Evolutionary conservation across 1,140 invertebrate species (phyloP), one percentile per base, ranked within the genome.

Genomic region (Drosophila repletoides): DNA sequence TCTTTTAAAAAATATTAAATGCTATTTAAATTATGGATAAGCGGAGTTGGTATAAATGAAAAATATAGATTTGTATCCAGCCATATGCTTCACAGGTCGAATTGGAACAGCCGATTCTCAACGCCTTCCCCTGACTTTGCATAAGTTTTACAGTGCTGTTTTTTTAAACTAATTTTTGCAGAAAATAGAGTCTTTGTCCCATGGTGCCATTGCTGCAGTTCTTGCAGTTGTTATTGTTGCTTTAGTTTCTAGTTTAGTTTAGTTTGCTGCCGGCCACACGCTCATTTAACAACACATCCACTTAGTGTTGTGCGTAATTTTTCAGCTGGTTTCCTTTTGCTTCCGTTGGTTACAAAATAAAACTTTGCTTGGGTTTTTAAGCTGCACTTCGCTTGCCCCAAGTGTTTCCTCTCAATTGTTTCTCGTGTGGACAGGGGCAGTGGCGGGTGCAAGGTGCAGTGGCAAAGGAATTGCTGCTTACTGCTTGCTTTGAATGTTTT

Each of bases 261-360:
- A 43, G 19, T 24, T 43, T 43, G 49, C 52, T 63, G 64, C 29
- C 33, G 74, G 59, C 59, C 48, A 79, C 52, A 79, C 70, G 70
- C 75, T 80, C 63, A 76, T 81, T 79, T 79, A 72, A 38, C 68
- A 60, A 17, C 51, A 38, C 45, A 69, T 71, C 36, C 51, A 17
- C 33, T 48, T 10, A 1, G 22, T 6, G 41, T 48, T 77, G 74
- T 73, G 72, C 63, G 72, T 81, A 61, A 76, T 83, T 80, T 80
- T 80, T 76, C 58, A 76, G 52, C 48, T 80, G 67, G 61, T 56
- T 80, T 66, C 53, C 58, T 9, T 21, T 9, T 14, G 46, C 41
- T 52, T 33, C 46, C 26, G 28, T 24, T 38, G 28, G 21, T 10
- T 29, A 40, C 33, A 29, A 15, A 10, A 22, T n/a, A 21, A 15